Evolutionary conservation across 1,140 invertebrate genomes (phyloP), one percentile per base, ranked within the genome.

Genomic region (Meloidogyne floridensis): DNA sequence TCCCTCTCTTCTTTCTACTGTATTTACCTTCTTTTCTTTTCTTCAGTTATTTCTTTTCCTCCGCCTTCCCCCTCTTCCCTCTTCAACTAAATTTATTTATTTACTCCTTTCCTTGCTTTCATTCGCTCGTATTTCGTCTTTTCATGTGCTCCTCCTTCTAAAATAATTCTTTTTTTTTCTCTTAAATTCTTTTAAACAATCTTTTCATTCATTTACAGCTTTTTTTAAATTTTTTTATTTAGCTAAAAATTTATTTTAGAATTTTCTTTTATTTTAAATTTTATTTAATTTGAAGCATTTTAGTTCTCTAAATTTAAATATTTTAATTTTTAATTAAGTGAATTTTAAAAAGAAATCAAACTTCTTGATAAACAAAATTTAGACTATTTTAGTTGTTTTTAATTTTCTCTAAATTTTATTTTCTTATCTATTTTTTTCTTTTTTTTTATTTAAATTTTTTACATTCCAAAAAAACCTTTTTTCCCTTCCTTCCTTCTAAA

Each of bases 121-220:
- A 65, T 65, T 65, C 59, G 59, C 59, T 65, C 15, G 15, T 65
- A 65, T 65, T 65, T 65, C 59, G n/a, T 65, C 59, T 65, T 65
- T 65, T 15, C 59, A 65, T 65, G 59, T 65, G 59, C 59, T 65
- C 59, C 59, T 65, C 59, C 59, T n/a, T 65, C 59, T 65, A n/a
- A n/a, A n/a, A 15, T 15, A 65, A 65, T 65, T 15, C 15, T 3
- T 5, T 59, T 15, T 13, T 59, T 59, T 59, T 15, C 56, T 59
- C 56, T 13, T 6, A 6, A 4, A 47, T 47, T 47, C 7, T 47
- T 32, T 32, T 11, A 56, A 56, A 59, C 11, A 59, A 15, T 59
- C 15, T 65, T 65, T 59, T n/a, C 15, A n/a, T 65, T 65, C 10
- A 65, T n/a, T n/a, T 65, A n/a, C 5, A 2, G 13, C n/a, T 65